These are phyloP conservation scores for Todus mexicanus DNA, from an alignment of 2,797 vertebrate genomes.

Conservation along the genomic window DNA sequence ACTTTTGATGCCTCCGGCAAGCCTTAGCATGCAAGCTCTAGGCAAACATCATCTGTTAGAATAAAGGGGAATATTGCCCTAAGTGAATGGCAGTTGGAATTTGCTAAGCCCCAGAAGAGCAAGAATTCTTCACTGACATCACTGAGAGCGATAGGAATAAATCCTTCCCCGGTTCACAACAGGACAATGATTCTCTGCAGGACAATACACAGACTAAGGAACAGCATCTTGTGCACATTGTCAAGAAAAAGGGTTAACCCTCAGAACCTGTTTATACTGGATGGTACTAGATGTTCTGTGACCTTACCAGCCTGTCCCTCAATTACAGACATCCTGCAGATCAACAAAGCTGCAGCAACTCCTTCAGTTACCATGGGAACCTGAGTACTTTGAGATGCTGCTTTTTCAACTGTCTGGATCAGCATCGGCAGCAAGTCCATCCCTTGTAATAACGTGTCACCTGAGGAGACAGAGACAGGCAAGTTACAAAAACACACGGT, in stretches of 20 bases:
- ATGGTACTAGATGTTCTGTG: background rate
- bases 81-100: background rate
- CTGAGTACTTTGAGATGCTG: slow-evolving; percentile 89
- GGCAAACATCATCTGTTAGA: background rate
- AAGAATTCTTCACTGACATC: background rate
- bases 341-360: slow-evolving; percentile 86
- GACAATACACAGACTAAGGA: background rate
- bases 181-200: background rate
- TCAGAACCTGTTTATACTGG: background rate
- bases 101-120: background rate
- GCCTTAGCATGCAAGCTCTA: background rate
- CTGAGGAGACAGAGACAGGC: slow-evolving; percentile 68
- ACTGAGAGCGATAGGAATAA: background rate
- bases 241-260: background rate
- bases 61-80: background rate
- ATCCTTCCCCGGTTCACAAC: background rate
- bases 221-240: background rate
- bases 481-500: background rate
- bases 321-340: slow-evolving; percentile 85
- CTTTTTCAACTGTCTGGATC: slow-evolving; percentile 91
- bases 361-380: slow-evolving; percentile 87
- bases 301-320: slow-evolving; percentile 86
- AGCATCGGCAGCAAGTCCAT: slow-evolving; percentile 85
- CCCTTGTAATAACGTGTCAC: slow-evolving; percentile 87
- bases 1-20: background rate